Base-by-base conservation (phyloP, 2,888 invertebrate genomes). In the Orchesella flavescens region DNA sequence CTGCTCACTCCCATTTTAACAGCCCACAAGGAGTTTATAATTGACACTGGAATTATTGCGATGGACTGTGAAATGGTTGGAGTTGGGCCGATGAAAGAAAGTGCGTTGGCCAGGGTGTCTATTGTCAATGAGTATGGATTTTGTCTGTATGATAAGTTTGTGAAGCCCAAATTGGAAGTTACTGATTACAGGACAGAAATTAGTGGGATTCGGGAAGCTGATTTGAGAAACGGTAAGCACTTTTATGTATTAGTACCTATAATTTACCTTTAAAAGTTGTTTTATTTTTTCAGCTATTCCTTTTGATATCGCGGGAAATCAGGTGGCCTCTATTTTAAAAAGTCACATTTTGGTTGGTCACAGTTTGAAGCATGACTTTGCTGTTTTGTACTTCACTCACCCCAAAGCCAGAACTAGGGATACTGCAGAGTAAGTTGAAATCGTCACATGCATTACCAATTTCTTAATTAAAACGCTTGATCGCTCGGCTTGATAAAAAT, bases 21-120 rank as follows among this genome's bases (percentile, higher is more conserved):
- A 1, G 80, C 69, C 43, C 84, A 84, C 44, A 19, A 72, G 7
- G 74, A 79, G 34, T 78, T 84, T 9, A 85, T 77, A 46, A 21
- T n/a, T 12, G 73, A 76, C 5, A 78, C 86, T 10, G 77, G 80
- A 19, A 77, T 83, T 12, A 23, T 98, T 75, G 96, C 95, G 0
- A 94, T 98, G 91, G 98, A 98, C 90, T 98, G 98, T 89, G 98
- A 98, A 90, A 98, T 98, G 96, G 97, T 98, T 0, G 98, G 97
- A 0, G 93, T 95, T 0, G 96, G 96, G 0, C 91, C 90, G 10
- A 92, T 93, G 82, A 96, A 96, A 0, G 94, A 95, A 46, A 94
- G 94, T 89, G 95, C 96, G 92, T 89, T 98, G 74, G 97, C 97
- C 0, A 91, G 97, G 76, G 94, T 97, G 0, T 97, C 97, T 0